These are phyloP conservation scores for Protobothrops flavoviridis DNA, from an alignment of 2,113 vertebrate genomes.

Conservation along the genomic window DNA sequence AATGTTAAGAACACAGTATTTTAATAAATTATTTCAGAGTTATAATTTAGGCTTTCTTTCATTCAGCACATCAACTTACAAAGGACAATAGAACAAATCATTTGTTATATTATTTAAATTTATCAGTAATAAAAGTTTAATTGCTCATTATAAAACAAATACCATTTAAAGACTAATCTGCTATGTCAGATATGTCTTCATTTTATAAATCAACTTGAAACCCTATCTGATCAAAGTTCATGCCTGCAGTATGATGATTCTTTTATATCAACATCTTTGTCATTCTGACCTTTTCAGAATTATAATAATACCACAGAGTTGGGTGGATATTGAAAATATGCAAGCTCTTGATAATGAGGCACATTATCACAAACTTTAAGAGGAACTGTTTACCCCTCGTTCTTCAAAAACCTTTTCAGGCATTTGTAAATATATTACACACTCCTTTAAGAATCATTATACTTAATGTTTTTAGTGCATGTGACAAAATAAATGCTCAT, in stretches of 20 bases:
- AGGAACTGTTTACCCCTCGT: conserved; percentile 30
- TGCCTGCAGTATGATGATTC: conserved; percentile 78
- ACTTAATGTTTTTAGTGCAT: background rate
- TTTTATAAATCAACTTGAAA: conserved; percentile 75
- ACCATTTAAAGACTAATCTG: conserved; percentile 74
- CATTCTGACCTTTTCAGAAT: conserved; percentile 71
- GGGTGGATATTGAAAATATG: conserved; percentile 75
- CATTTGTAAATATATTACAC: conserved; percentile 21
- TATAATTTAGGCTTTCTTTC: conserved; percentile 50
- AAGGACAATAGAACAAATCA: conserved; percentile 49
- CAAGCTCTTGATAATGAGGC: conserved; percentile 72
- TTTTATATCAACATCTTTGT: conserved; percentile 78
- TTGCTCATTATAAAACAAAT: conserved; percentile 55
- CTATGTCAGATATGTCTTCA: conserved; percentile 67
- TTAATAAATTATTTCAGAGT: conserved; percentile 51
- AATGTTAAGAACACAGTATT: conserved; percentile 50
- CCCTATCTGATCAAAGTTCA: conserved; percentile 75
- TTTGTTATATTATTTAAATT: conserved; percentile 55
- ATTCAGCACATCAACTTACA: conserved; percentile 63
- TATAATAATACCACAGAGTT: conserved; percentile 58
- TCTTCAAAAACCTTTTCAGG: conserved; percentile 30
- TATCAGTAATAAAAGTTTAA: conserved; percentile 59
- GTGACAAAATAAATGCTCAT: background rate
- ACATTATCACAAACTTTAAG: conserved; percentile 70
- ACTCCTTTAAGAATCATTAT: background rate